Conservation (phyloP, 2,797 vertebrate genomes). For the Pelobates cultripes region DNA sequence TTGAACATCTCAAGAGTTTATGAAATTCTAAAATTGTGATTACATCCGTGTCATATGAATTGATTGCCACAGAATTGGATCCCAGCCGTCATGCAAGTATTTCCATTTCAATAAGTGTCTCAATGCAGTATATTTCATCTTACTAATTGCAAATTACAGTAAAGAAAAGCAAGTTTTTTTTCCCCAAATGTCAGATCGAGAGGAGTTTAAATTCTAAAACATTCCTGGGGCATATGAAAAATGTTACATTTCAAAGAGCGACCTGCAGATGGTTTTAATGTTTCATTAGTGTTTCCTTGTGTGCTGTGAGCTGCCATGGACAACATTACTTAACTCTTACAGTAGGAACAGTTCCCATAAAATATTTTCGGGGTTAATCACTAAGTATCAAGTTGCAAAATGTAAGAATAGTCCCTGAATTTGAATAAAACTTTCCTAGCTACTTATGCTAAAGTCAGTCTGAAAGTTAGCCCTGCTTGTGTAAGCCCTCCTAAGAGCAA, state of each 20-base stretch:
- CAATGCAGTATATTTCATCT: slow-evolving; percentile 18
- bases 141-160: slow-evolving; percentile 29
- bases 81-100: not conserved
- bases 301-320: slow-evolving; percentile 15
- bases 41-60: slow-evolving; percentile 3
- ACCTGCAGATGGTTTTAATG: slow-evolving; percentile 37
- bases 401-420: too few species aligned
- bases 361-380: too few species aligned
- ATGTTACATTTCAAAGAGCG: slow-evolving; percentile 47
- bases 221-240: slow-evolving; percentile 32
- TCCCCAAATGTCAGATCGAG: slow-evolving; percentile 10
- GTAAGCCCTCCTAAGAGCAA: too few species aligned
- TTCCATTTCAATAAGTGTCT: slow-evolving; percentile 6
- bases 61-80: slow-evolving; percentile 10
- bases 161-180: not conserved
- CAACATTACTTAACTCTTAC: slow-evolving; percentile 15
- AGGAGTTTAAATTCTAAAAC: slow-evolving; percentile 8
- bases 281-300: slow-evolving; percentile 34
- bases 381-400: too few species aligned
- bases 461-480: too few species aligned
- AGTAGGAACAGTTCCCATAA: not conserved
- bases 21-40: slow-evolving; percentile 9
- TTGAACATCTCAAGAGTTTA: not conserved
- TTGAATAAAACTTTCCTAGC: too few species aligned
- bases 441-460: too few species aligned